A percentile compares a stretch with the other conserved stretches of the same genome.
Evolutionary conservation across 1,140 invertebrate species (phyloP).

Genomic region (Elysia chlorotica): DNA sequence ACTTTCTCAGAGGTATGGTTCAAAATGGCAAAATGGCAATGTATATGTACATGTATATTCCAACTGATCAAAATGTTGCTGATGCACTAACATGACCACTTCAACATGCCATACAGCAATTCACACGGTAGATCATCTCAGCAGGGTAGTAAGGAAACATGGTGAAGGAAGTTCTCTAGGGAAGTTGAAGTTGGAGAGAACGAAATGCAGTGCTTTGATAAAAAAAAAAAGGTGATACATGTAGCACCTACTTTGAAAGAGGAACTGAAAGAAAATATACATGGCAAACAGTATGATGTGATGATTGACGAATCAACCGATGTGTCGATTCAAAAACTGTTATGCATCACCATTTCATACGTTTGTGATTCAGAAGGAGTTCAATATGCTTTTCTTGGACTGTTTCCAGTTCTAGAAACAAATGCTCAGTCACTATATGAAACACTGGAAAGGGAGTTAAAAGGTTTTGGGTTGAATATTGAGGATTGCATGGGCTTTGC

Average conservation of each 20-base stretch:
- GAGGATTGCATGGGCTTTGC: conserved; percentile 3
- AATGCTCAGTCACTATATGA: background rate
- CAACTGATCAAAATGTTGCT: too few species aligned
- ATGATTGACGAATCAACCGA: background rate
- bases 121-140: background rate
- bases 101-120: background rate
- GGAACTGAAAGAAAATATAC: background rate
- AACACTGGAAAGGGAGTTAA: background rate
- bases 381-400: background rate
- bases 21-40: too few species aligned
- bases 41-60: too few species aligned
- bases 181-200: background rate
- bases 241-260: conserved; percentile 1
- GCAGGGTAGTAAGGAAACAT: background rate
- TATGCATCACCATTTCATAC: background rate
- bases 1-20: too few species aligned
- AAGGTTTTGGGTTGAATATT: background rate
- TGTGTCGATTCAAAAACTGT: background rate
- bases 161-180: background rate
- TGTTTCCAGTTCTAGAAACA: background rate
- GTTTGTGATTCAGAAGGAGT: background rate
- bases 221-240: background rate
- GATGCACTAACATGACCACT: too few species aligned
- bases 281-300: background rate
- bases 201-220: background rate